Conservation (phyloP, 1,140 invertebrate genomes). For the Drosophila tani region DNA sequence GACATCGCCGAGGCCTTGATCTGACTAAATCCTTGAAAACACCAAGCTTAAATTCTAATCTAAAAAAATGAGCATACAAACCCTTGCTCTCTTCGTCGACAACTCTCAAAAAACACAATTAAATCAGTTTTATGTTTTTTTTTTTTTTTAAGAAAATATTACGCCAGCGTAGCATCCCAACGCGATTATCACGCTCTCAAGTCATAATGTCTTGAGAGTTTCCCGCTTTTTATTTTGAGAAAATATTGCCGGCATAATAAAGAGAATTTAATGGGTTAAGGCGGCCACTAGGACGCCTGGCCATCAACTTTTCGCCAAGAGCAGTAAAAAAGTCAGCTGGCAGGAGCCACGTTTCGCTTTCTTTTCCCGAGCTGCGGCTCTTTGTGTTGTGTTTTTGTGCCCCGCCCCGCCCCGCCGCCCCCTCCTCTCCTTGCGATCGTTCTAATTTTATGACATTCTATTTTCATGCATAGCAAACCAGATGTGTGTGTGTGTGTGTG, state of each 20-base stretch:
- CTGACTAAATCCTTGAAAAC: background rate
- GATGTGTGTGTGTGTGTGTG: conserved; percentile 41
- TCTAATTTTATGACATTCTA: conserved; percentile 83
- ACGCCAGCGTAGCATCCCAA: background rate
- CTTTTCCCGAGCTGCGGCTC: conserved; percentile 30
- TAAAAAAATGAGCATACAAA: background rate
- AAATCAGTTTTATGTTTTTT: conserved; percentile 16
- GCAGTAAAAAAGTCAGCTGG: conserved; percentile 74
- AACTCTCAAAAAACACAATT: background rate
- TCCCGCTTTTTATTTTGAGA: conserved; percentile 45
- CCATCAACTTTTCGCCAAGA: conserved; percentile 77
- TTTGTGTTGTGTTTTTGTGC: conserved; percentile 25
- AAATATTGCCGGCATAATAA: conserved; percentile 69
- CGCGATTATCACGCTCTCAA: conserved; percentile 29
- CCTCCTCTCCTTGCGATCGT: conserved; percentile 64
- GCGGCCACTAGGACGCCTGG: conserved; percentile 66
- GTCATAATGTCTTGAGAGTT: conserved; percentile 34
- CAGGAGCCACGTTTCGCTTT: conserved; percentile 53
- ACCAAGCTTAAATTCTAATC: background rate
- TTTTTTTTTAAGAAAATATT: background rate
- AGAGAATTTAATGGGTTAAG: conserved; percentile 75
- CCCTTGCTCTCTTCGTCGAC: background rate
- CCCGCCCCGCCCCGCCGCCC: conserved; percentile 3
- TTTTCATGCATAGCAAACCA: conserved; percentile 76
- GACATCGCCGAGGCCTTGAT: background rate